Conservation (phyloP, 1,140 invertebrate genomes). For the Harpegnathos saltator region DNA sequence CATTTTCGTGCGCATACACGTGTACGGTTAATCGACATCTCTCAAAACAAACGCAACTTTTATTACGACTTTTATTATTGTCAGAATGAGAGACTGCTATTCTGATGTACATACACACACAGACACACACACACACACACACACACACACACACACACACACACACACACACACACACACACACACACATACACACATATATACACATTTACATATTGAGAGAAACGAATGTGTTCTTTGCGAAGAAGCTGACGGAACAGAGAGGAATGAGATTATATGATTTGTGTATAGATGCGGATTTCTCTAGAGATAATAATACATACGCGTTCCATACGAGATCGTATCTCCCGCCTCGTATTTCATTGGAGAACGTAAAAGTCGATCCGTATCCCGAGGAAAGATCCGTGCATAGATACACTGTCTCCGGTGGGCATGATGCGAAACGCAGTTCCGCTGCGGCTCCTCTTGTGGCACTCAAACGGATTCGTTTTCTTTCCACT, state of each 20-base stretch:
- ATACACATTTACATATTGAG: no score
- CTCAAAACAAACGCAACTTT: constrained; percentile 41
- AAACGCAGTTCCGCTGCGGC: constrained; percentile 29
- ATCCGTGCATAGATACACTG: constrained; percentile 40
- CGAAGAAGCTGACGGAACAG: constrained; percentile 57
- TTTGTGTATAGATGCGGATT: constrained; percentile 66
- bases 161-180: no score
- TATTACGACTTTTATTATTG: constrained; percentile 23
- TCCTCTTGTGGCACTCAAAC: constrained; percentile 45
- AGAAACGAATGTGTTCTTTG: constrained; percentile 69
- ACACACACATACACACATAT: no score
- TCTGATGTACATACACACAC: constrained; percentile 36
- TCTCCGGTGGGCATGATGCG: neutral
- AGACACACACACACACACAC: no score
- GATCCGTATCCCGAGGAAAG: constrained; percentile 46
- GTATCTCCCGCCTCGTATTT: constrained; percentile 41
- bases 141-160: constrained; percentile 8
- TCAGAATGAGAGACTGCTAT: constrained; percentile 44
- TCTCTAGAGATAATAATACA: constrained; percentile 39
- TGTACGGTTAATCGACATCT: constrained; percentile 24
- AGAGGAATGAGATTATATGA: constrained; percentile 64
- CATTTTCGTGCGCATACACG: constrained; percentile 61
- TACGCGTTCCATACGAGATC: constrained; percentile 48
- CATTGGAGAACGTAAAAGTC: constrained; percentile 25
- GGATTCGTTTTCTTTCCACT: constrained; percentile 72